A percentile compares a stretch with the other conserved stretches of the same genome.
Evolutionary conservation across 2,113 vertebrate species (phyloP).

Genomic region (Uria aalge): DNA sequence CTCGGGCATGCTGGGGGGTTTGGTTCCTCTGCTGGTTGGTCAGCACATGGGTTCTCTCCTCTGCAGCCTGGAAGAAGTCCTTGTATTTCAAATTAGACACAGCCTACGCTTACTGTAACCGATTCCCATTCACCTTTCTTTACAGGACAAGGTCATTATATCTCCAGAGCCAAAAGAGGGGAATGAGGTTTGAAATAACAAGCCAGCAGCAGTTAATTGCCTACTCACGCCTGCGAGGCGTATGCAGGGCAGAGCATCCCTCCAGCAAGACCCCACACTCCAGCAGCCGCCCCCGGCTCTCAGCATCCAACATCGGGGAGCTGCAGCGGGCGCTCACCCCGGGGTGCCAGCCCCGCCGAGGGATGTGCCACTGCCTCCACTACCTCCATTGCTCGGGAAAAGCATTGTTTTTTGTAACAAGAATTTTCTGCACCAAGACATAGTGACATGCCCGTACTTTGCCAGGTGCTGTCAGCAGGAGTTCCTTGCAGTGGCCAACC

Average conservation of each 20-base stretch:
- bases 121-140: neutral
- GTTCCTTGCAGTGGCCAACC: accelerated
- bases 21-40: neutral
- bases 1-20: accelerated
- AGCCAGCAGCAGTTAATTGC: neutral
- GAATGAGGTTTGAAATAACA: neutral
- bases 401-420: neutral
- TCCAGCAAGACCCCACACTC: neutral
- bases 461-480: accelerated
- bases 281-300: neutral
- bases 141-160: constrained; percentile 48
- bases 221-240: accelerated
- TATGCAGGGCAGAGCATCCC: neutral
- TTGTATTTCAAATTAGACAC: neutral
- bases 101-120: accelerated
- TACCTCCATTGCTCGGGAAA: neutral
- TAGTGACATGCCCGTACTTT: accelerated
- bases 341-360: accelerated
- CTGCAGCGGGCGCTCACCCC: accelerated
- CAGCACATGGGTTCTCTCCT: accelerated
- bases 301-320: accelerated
- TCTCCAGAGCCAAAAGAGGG: neutral
- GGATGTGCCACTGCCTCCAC: neutral
- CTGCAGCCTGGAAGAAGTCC: neutral
- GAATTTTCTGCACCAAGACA: neutral